These are phyloP conservation scores for Meloe dianella DNA, from an alignment of 2,888 invertebrate species.

Conservation along the genomic window DNA sequence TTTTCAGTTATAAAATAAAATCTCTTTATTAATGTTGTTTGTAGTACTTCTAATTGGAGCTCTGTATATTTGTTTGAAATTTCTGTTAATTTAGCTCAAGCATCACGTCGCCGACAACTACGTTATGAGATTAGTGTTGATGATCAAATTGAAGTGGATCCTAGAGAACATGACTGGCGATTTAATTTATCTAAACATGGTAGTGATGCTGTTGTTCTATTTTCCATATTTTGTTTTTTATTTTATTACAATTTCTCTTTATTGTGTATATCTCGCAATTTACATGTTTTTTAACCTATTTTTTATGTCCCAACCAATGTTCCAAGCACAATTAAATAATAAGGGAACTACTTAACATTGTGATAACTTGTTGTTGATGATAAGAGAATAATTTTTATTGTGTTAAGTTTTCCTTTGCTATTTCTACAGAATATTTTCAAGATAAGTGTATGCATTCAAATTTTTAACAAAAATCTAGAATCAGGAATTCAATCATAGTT, in stretches of 20 bases:
- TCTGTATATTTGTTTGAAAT: conserved; percentile 3
- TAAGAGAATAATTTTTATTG: too few relatives aligned
- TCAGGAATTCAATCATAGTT: too few relatives aligned
- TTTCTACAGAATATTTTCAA: too few relatives aligned
- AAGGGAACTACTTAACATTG: too few relatives aligned
- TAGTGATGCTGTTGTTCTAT: conserved; percentile 50
- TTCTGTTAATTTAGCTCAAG: conserved; percentile 52
- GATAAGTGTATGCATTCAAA: too few relatives aligned
- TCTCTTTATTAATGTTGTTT: too few relatives aligned
- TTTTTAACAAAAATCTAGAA: too few relatives aligned
- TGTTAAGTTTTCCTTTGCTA: too few relatives aligned
- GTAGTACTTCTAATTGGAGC: not conserved
- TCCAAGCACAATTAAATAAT: not conserved
- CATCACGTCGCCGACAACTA: conserved; percentile 58
- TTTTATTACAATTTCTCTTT: conserved; percentile 33
- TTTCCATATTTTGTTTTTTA: conserved; percentile 36
- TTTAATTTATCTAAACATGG: conserved; percentile 61
- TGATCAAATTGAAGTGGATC: conserved; percentile 63
- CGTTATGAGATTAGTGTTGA: conserved; percentile 64
- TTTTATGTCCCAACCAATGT: not conserved
- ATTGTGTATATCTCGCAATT: not conserved
- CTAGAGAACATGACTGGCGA: conserved; percentile 64
- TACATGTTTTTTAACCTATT: not conserved
- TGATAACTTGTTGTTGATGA: too few relatives aligned
- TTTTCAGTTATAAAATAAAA: too few relatives aligned